Evolutionary conservation across 2,113 vertebrate genomes (phyloP).

Genomic region (Epinephelus cyanopodus): DNA sequence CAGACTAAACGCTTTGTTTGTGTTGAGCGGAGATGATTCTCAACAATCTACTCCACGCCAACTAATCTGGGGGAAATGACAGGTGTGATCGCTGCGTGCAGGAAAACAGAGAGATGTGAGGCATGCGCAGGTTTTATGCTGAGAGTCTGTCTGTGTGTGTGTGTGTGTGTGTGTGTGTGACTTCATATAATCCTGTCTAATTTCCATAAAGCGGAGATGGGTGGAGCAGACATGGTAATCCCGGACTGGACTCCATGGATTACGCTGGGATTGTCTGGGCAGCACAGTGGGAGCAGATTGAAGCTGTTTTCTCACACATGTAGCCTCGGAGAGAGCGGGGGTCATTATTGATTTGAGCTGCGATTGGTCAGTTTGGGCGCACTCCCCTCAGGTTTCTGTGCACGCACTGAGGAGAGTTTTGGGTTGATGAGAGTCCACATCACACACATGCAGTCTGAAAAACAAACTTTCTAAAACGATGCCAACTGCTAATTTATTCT

Average conservation of each 20-base stretch:
- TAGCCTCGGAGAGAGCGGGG: constrained; percentile 12
- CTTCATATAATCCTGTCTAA: constrained; percentile 64
- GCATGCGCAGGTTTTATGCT: not conserved
- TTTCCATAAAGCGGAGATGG: constrained; percentile 61
- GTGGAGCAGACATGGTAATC: constrained; percentile 75
- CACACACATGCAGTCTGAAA: not conserved
- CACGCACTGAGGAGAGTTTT: constrained; percentile 9
- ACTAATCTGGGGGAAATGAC: constrained; percentile 48
- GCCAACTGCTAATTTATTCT: not conserved
- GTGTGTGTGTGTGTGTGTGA: constrained; percentile 1
- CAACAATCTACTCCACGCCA: constrained; percentile 28
- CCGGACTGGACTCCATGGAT: constrained; percentile 73
- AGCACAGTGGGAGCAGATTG: constrained; percentile 63
- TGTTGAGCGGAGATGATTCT: constrained; percentile 35
- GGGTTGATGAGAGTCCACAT: not conserved
- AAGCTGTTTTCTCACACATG: constrained; percentile 61
- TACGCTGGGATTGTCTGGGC: constrained; percentile 76
- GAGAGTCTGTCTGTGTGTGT: not conserved
- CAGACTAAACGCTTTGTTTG: constrained; percentile 52
- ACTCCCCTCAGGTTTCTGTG: constrained; percentile 21
- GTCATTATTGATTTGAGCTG: constrained; percentile 44
- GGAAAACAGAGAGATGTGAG: constrained; percentile 28
- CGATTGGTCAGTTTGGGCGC: constrained; percentile 42
- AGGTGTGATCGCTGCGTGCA: constrained; percentile 33
- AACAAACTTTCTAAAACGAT: not conserved